phyloP scores from a whole-genome alignment of 2,888 invertebrate species.

The Colletes collaris region DNA sequence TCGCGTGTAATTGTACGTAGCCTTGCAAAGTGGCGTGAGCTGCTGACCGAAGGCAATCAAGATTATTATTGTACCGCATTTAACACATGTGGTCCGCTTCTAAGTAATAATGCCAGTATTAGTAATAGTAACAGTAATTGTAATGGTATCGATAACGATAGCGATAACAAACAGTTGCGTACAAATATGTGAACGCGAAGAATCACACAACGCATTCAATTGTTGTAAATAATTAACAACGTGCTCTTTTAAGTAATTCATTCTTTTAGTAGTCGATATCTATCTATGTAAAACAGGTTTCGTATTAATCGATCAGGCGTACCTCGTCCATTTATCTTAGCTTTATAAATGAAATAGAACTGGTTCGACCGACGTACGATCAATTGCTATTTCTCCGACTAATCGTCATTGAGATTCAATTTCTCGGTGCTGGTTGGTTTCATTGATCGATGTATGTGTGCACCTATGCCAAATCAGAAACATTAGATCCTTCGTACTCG shows the following conservation, averaged over 20 bases:
- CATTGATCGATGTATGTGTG: not conserved
- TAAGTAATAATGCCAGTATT: conserved; percentile 67
- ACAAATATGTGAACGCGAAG: conserved; percentile 6
- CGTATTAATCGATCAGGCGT: conserved; percentile 53
- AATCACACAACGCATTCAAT: conserved; percentile 19
- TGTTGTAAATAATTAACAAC: conserved; percentile 75
- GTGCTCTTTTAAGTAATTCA: conserved; percentile 12
- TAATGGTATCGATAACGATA: conserved; percentile 68
- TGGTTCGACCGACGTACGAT: conserved; percentile 52
- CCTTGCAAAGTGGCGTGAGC: conserved; percentile 71
- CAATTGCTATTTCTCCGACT: conserved; percentile 42
- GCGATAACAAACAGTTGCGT: conserved; percentile 61
- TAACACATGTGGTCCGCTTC: conserved; percentile 55
- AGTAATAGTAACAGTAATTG: conserved; percentile 66
- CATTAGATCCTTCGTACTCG: not conserved
- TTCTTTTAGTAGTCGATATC: conserved; percentile 8
- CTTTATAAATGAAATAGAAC: conserved; percentile 38
- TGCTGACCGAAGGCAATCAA: conserved; percentile 70
- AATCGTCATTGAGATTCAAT: conserved; percentile 54
- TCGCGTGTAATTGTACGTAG: conserved; percentile 69
- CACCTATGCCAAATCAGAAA: not conserved
- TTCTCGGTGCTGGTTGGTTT: conserved; percentile 27
- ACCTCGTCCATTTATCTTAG: conserved; percentile 42
- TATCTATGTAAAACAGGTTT: conserved; percentile 35
- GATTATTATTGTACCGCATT: conserved; percentile 69